Percentiles rank a stretch among this genome's conserved stretches.
These are phyloP conservation scores for Lepidotrigona ventralis DNA, from an alignment of 1,140 invertebrate species.

Conservation along the genomic window DNA sequence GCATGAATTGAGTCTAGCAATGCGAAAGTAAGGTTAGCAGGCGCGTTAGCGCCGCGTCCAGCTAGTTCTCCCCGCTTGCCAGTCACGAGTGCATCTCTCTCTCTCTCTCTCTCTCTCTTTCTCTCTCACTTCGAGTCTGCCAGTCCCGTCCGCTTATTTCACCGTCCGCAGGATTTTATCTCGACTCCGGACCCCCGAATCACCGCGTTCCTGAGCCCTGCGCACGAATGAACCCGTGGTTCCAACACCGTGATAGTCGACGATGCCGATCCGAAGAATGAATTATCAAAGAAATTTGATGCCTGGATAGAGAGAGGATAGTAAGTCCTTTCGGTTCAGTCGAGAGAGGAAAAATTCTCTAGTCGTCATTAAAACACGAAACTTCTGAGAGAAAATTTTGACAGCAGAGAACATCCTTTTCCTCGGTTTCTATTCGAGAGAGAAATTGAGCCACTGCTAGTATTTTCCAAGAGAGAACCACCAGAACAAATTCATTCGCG, in stretches of 20 bases:
- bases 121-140: no score
- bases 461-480: no score
- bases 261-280: neutral
- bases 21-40: conserved; percentile 79
- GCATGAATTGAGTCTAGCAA: conserved; percentile 81
- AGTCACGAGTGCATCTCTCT: conserved; percentile 52
- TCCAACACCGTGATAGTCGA: neutral
- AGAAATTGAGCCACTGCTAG: no score
- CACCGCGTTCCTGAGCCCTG: conserved; percentile 1
- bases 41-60: conserved; percentile 65
- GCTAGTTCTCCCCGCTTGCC: conserved; percentile 55
- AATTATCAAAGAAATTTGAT: neutral
- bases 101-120: no score
- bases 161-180: conserved; percentile 40
- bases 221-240: conserved; percentile 12
- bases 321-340: no score
- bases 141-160: conserved; percentile 19
- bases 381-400: no score
- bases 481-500: no score
- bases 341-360: no score
- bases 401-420: no score
- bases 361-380: no score
- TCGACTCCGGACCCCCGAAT: conserved; percentile 19
- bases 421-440: no score
- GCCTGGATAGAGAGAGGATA: neutral